phyloP scores from a whole-genome alignment of 2,888 invertebrate species.

The Lasioglossum figueresi region DNA sequence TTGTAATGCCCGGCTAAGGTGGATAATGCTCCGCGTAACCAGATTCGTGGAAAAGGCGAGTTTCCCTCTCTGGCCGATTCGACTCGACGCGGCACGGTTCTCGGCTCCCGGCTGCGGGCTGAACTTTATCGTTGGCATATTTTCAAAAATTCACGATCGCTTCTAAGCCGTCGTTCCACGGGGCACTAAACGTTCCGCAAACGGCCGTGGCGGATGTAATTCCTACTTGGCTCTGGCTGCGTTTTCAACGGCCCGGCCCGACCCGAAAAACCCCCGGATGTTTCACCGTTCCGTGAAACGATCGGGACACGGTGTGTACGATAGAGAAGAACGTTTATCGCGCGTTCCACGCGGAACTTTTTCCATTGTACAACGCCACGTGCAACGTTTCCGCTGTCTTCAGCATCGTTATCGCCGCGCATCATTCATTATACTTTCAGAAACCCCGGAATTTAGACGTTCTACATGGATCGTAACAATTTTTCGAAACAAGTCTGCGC shows the following conservation, averaged over 20 bases:
- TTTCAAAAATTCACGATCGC: conserved; percentile 71
- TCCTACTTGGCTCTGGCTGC: conserved; percentile 59
- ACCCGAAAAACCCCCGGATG: conserved; percentile 62
- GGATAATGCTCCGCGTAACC: conserved; percentile 46
- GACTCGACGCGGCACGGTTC: neutral
- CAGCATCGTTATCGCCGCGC: conserved; percentile 9
- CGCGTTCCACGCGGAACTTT: conserved; percentile 31
- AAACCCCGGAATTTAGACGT: neutral
- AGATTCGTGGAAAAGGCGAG: conserved; percentile 46
- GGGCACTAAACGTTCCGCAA: conserved; percentile 68
- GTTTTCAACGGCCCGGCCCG: conserved; percentile 33
- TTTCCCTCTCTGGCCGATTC: conserved; percentile 37
- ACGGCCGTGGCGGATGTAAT: conserved; percentile 62
- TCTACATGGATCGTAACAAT: neutral
- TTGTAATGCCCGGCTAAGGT: conserved; percentile 36
- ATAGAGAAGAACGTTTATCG: conserved; percentile 60
- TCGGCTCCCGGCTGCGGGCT: conserved; percentile 13
- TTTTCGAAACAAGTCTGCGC: neutral
- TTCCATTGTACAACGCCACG: conserved; percentile 38
- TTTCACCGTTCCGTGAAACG: conserved; percentile 71
- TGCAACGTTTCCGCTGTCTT: conserved; percentile 40
- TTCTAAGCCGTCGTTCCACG: conserved; percentile 64
- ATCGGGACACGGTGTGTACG: conserved; percentile 48
- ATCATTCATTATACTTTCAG: neutral
- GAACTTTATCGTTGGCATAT: conserved; percentile 70